Conservation (phyloP, 1,140 invertebrate genomes). For the Chlorops oryzae region DNA sequence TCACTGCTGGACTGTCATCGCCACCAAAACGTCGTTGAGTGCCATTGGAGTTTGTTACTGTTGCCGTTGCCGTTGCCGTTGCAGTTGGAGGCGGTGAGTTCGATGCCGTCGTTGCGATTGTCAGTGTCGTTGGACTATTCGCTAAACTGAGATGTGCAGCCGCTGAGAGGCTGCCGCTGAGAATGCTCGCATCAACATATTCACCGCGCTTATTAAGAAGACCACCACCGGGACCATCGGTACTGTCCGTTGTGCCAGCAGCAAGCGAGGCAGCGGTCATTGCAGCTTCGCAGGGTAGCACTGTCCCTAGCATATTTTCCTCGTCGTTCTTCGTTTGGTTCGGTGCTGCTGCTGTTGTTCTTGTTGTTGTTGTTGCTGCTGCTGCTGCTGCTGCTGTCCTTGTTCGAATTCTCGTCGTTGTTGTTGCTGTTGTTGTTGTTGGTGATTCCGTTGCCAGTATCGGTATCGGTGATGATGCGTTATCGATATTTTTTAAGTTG, state of each 20-base stretch:
- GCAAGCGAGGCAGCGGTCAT: constrained; percentile 26
- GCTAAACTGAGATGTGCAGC: constrained; percentile 8
- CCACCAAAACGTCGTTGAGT: constrained; percentile 4
- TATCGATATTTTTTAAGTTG: too few relatives aligned
- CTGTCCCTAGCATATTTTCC: constrained; percentile 43
- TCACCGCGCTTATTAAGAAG: constrained; percentile 39
- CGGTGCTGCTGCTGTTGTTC: constrained; percentile 14
- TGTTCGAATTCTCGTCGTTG: too few relatives aligned
- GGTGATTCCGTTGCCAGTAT: too few relatives aligned
- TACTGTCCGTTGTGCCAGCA: constrained; percentile 27
- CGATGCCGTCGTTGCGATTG: constrained; percentile 29
- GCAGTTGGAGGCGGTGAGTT: constrained; percentile 25
- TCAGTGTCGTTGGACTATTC: constrained; percentile 3
- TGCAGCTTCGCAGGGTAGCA: constrained; percentile 43
- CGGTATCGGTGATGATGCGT: too few relatives aligned
- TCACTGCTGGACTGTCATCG: too few relatives aligned
- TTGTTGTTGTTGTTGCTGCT: constrained; percentile 16
- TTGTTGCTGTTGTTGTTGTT: constrained; percentile 19
- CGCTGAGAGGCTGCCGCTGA: constrained; percentile 22
- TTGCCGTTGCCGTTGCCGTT: constrained; percentile 17
- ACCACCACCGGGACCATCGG: constrained; percentile 11
- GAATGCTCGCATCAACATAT: constrained; percentile 37
- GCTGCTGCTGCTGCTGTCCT: constrained; percentile 1
- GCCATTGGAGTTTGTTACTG: constrained; percentile 16
- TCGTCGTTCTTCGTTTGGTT: constrained; percentile 7